Conservation (phyloP, 2,113 vertebrate genomes). For the Chaetorhynchus papuensis region DNA sequence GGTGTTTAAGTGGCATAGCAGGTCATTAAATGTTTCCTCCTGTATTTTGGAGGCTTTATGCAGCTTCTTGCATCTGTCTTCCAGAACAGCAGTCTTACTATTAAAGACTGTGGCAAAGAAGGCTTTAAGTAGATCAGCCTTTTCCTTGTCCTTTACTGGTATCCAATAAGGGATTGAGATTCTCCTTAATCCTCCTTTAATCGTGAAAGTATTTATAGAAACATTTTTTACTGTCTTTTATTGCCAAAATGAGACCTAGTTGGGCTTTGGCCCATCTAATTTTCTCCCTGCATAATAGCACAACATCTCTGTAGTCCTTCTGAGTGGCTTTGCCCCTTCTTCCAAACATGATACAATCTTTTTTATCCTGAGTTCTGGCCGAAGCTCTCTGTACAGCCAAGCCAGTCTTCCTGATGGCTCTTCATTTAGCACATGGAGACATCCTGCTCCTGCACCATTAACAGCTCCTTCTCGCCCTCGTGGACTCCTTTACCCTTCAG, state of each 20-base stretch:
- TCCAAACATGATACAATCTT: not conserved
- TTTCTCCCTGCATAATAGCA: not conserved
- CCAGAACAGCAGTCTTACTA: not conserved
- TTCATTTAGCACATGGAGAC: not conserved
- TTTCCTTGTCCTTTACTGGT: not conserved
- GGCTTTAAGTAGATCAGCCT: not conserved
- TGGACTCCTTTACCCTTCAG: not conserved
- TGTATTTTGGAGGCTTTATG: not conserved
- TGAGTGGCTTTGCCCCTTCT: not conserved
- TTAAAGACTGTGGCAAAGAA: not conserved
- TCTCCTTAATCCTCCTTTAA: not conserved
- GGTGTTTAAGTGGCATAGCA: not conserved
- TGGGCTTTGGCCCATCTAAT: not conserved
- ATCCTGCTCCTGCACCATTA: not conserved
- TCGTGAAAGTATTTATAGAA: not conserved
- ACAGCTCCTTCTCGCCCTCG: not conserved
- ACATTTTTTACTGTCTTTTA: not conserved
- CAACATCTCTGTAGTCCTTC: not conserved
- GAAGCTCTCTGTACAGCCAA: not conserved
- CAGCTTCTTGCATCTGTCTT: not conserved
- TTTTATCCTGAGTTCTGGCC: not conserved
- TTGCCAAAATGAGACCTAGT: not conserved
- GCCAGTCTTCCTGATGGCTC: not conserved
- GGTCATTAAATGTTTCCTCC: not conserved
- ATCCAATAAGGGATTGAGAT: not conserved